Evolutionary conservation across 2,113 vertebrate genomes (phyloP).

Genomic region (Electrona antarctica): DNA sequence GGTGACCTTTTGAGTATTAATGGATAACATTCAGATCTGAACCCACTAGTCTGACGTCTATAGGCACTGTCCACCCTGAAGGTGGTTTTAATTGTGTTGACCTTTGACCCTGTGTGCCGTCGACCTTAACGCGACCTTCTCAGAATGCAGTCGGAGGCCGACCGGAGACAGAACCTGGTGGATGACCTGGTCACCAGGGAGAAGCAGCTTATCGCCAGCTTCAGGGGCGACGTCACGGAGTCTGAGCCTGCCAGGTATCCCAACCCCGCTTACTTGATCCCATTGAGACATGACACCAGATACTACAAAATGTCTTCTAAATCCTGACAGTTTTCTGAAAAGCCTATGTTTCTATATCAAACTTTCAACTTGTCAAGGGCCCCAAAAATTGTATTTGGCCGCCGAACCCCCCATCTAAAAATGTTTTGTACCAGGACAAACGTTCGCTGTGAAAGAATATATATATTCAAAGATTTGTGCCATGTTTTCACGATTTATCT

Average conservation of each 20-base stretch:
- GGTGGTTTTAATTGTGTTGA: not conserved
- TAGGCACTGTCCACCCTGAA: not conserved
- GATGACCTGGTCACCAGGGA: constrained; percentile 92
- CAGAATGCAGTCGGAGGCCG: constrained; percentile 94
- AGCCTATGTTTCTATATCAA: no score
- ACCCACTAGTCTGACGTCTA: not conserved
- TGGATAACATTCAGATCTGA: not conserved
- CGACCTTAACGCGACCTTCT: constrained; percentile 49
- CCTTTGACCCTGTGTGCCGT: not conserved
- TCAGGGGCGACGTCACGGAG: constrained; percentile 84
- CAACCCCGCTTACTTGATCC: not conserved
- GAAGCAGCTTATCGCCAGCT: constrained; percentile 87
- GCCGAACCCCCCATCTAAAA: not conserved
- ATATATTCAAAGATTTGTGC: no score
- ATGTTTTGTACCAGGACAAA: no score
- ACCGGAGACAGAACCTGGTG: constrained; percentile 91
- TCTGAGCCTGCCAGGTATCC: constrained; percentile 78
- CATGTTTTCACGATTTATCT: no score
- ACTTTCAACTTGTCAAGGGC: not conserved
- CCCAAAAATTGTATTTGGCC: no score
- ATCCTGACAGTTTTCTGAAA: no score
- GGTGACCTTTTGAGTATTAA: not conserved
- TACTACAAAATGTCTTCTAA: no score
- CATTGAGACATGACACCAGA: not conserved
- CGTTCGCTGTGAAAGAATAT: no score